Percentiles rank a stretch among this genome's conserved stretches.
Evolutionary conservation across 2,888 invertebrate species (phyloP).

Genomic region (Cordilura impudica): DNA sequence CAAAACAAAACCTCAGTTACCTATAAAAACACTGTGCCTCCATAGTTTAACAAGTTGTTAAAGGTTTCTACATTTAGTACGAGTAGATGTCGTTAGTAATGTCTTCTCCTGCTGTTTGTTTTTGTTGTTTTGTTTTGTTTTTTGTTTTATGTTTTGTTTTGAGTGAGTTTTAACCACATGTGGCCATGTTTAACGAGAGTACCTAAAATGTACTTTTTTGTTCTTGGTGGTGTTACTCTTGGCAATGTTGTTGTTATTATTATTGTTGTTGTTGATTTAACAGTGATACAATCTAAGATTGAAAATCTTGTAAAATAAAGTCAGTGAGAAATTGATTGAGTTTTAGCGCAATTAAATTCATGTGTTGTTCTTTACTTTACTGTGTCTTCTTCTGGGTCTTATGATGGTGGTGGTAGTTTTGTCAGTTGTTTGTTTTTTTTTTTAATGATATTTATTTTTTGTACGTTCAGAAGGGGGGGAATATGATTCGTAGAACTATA

Average conservation of each 20-base stretch:
- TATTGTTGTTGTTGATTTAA: slow-evolving; percentile 44
- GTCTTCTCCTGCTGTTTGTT: slow-evolving; percentile 39
- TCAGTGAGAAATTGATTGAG: slow-evolving; percentile 68
- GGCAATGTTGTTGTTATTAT: slow-evolving; percentile 9
- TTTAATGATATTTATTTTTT: slow-evolving; percentile 31
- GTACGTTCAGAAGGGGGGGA: slow-evolving; percentile 9
- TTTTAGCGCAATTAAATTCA: slow-evolving; percentile 67
- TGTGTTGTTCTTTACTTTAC: slow-evolving; percentile 66
- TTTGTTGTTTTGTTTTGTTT: slow-evolving; percentile 28
- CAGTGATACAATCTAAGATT: slow-evolving; percentile 55
- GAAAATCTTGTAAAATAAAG: slow-evolving; percentile 54
- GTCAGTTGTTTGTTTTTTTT: slow-evolving; percentile 5
- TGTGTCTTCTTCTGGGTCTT: neutral
- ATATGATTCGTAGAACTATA: slow-evolving; percentile 59
- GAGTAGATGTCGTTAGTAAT: slow-evolving; percentile 35
- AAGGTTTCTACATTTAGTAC: slow-evolving; percentile 41
- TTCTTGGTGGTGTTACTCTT: neutral
- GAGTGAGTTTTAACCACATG: slow-evolving; percentile 54
- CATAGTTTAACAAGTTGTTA: slow-evolving; percentile 46
- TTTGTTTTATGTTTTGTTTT: slow-evolving; percentile 30
- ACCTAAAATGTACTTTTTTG: slow-evolving; percentile 37
- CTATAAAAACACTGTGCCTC: slow-evolving; percentile 18
- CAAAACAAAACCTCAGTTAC: no score
- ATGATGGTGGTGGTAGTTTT: neutral
- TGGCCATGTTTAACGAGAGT: slow-evolving; percentile 48